Base-by-base conservation (phyloP, 2,888 invertebrate species). In the Pseudococcus longispinus region DNA sequence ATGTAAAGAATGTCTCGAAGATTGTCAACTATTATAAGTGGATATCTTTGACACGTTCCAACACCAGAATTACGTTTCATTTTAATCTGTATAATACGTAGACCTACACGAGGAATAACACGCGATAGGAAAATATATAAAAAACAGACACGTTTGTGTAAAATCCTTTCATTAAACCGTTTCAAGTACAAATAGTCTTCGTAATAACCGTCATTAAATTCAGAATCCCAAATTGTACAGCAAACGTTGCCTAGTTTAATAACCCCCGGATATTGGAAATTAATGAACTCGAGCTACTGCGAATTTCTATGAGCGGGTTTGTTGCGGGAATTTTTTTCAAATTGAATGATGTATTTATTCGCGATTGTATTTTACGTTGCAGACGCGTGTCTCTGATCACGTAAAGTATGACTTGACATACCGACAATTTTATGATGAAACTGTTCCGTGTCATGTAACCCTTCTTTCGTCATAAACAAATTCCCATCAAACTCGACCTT, bases 251-350 rank as follows among this genome's bases (percentile, higher is more conserved):
- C 37, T 80, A 80, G 42, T 80, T 80, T 80, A 42, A 80, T 80
- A 80, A 80, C 77, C 77, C 77, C 32, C 20, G 77, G 42, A 42
- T 13, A 80, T 80, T 80, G 77, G 77, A 80, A 37, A 80, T 80
- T 80, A 80, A 42, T 37, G 77, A 42, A 80, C 77, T n/a, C 20
- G 77, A 42, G 77, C 18, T 42, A 42, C 77, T 42, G 77, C 70
- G 29, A 70, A 70, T 29, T 70, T 70, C 70, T 70, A 70, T 11
- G 23, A 32, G 37, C 3, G 65, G 20, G 26, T 65, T 65, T 37
- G 9, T 8, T 23, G 65, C 11, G n/a, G n/a, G 65, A 65, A 65
- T 65, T 65, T 65, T 65, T 65, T 65, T 65, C 26, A 65, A 46
- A 46, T 26, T 65, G 26, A 65, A 65, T 65, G 65, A 65, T 65